Percentiles rank a stretch among this genome's conserved stretches.
Evolutionary conservation across 2,113 vertebrate genomes (phyloP).

Genomic region (Pseudolaguvia tuberculata): DNA sequence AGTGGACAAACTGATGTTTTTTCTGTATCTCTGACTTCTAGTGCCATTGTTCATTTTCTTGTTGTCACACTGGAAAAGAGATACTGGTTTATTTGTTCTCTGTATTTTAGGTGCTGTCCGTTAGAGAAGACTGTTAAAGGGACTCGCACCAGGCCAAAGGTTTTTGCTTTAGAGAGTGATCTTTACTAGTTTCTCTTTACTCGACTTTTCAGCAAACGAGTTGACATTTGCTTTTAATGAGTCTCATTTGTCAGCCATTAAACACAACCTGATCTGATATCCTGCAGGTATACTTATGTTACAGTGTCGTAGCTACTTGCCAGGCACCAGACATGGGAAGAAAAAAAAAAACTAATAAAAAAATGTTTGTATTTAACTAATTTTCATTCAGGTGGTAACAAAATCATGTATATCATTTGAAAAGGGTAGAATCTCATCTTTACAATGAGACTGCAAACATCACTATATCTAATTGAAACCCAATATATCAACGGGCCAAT

Average conservation of each 20-base stretch:
- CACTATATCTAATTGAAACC: no score
- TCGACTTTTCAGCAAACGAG: constrained; percentile 41
- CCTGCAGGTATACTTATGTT: background rate
- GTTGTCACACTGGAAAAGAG: constrained; percentile 49
- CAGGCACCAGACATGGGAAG: background rate
- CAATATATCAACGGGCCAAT: no score
- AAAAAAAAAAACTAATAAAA: no score
- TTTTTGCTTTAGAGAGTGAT: constrained; percentile 81
- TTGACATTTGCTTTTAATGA: constrained; percentile 21
- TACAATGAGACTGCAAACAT: no score
- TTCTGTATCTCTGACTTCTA: background rate
- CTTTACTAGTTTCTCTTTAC: constrained; percentile 9
- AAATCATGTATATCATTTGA: no score
- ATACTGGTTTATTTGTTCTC: constrained; percentile 88
- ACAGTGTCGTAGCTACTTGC: background rate
- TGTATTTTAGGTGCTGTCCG: constrained; percentile 87
- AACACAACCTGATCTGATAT: background rate
- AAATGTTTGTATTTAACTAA: no score
- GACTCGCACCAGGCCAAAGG: constrained; percentile 80
- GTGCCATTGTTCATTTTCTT: constrained; percentile 19
- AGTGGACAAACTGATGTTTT: constrained; percentile 4
- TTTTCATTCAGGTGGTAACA: no score
- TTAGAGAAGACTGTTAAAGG: constrained; percentile 78
- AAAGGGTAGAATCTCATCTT: no score
- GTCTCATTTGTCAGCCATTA: constrained; percentile 11